phyloP scores from a whole-genome alignment of 2,888 invertebrate species.

The Agrochola litura region DNA sequence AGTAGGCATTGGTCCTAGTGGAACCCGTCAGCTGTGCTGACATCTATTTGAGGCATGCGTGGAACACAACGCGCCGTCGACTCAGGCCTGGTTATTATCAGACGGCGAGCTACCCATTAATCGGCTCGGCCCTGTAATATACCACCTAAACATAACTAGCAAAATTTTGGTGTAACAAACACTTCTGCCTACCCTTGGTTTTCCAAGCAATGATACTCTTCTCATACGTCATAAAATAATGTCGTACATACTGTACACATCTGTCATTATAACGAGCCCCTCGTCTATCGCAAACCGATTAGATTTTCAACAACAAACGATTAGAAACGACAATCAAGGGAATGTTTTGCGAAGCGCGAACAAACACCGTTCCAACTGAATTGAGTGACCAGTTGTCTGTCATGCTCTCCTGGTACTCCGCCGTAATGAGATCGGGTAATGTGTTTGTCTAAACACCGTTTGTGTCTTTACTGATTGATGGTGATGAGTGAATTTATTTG shows the following conservation, averaged over 20 bases:
- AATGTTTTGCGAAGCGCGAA: slow-evolving; percentile 39
- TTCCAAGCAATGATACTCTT: too few species aligned
- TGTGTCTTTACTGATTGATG: not conserved
- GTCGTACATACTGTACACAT: not conserved
- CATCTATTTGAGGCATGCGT: too few species aligned
- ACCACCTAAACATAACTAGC: not conserved
- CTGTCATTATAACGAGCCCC: slow-evolving; percentile 7
- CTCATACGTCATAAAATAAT: not conserved
- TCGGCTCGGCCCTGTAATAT: not conserved
- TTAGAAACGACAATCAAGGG: slow-evolving; percentile 34
- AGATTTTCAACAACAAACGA: slow-evolving; percentile 34
- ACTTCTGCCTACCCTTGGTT: not conserved
- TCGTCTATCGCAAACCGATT: slow-evolving; percentile 30
- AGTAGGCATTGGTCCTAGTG: too few species aligned
- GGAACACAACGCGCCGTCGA: too few species aligned
- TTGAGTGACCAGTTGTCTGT: slow-evolving; percentile 43
- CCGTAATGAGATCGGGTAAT: slow-evolving; percentile 43
- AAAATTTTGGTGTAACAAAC: not conserved
- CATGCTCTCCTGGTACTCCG: slow-evolving; percentile 35
- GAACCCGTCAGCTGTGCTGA: too few species aligned
- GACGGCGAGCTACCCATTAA: too few species aligned
- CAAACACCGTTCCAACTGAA: slow-evolving; percentile 43
- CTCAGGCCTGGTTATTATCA: too few species aligned
- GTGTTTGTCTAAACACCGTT: slow-evolving; percentile 37
- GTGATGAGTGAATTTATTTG: slow-evolving; percentile 3